phyloP scores from a whole-genome alignment of 2,888 invertebrate genomes.

The Eulithis prunata region DNA sequence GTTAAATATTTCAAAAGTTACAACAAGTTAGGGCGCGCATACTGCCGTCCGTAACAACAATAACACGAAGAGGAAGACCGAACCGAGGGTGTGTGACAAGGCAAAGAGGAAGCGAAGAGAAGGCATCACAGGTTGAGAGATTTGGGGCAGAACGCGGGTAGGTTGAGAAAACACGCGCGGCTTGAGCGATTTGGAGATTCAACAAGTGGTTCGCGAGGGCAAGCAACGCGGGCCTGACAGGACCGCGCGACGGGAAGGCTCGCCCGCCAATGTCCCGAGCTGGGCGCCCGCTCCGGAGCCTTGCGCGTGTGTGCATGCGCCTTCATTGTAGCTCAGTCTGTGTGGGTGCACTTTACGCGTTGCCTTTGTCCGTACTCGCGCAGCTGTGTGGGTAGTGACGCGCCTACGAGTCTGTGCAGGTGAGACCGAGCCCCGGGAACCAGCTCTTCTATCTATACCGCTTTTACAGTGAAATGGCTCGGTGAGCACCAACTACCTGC shows the following conservation, averaged over 20 bases:
- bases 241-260: slow-evolving; percentile 77
- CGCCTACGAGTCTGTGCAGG: slow-evolving; percentile 77
- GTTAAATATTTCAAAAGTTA: slow-evolving; percentile 80
- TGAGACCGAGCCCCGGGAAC: slow-evolving; percentile 77
- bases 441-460: slow-evolving; percentile 71
- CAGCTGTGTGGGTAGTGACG: slow-evolving; percentile 64
- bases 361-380: slow-evolving; percentile 40
- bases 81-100: slow-evolving; percentile 64
- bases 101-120: slow-evolving; percentile 67
- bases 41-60: slow-evolving; percentile 71
- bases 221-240: slow-evolving; percentile 66
- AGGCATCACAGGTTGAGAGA: slow-evolving; percentile 72
- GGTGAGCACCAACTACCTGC: slow-evolving; percentile 72
- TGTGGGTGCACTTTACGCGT: slow-evolving; percentile 37
- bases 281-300: slow-evolving; percentile 46
- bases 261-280: slow-evolving; percentile 73
- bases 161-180: slow-evolving; percentile 59
- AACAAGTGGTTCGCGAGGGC: slow-evolving; percentile 78
- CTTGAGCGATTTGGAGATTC: slow-evolving; percentile 67
- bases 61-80: slow-evolving; percentile 72
- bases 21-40: slow-evolving; percentile 69
- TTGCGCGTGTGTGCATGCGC: slow-evolving; percentile 43
- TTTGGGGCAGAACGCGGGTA: slow-evolving; percentile 46
- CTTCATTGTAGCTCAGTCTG: slow-evolving; percentile 45
- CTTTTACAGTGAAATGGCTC: slow-evolving; percentile 75